These are phyloP conservation scores for Chaetura pelagica DNA, from an alignment of 2,113 vertebrate species.

Conservation along the genomic window DNA sequence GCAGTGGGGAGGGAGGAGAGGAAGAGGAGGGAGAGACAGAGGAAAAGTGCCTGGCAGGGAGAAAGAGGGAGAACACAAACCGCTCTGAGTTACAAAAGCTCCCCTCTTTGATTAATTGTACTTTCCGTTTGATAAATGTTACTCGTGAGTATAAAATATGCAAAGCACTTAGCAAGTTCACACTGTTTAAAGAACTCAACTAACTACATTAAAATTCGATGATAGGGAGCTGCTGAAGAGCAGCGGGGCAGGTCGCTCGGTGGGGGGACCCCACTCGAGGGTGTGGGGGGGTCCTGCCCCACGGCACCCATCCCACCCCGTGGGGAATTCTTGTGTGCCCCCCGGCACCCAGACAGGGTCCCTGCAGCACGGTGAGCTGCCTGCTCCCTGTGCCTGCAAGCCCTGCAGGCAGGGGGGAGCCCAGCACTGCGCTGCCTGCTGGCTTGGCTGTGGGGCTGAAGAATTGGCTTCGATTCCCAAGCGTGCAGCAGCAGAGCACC, in stretches of 20 bases:
- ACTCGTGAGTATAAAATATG: slow-evolving; percentile 65
- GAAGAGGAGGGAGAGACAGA: not conserved
- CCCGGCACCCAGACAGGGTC: not conserved
- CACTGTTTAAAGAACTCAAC: slow-evolving; percentile 70
- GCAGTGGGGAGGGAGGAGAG: not conserved
- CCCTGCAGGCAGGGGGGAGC: no score
- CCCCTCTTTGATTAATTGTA: slow-evolving; percentile 62
- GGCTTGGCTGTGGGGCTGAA: not conserved
- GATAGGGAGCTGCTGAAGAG: not conserved
- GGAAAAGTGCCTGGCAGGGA: not conserved
- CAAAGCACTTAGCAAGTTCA: slow-evolving; percentile 67
- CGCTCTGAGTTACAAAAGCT: not conserved
- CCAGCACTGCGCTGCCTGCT: not conserved
- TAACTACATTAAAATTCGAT: slow-evolving; percentile 63
- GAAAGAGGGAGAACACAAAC: not conserved
- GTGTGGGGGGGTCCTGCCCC: not conserved
- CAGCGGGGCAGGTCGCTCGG: not conserved
- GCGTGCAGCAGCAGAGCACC: no score
- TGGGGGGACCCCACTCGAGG: not conserved
- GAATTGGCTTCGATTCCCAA: not conserved
- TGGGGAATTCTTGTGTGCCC: no score
- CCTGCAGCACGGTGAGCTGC: not conserved
- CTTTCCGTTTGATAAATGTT: slow-evolving; percentile 71
- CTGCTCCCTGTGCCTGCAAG: not conserved
- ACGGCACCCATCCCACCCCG: accelerated